Conservation (phyloP, 2,888 invertebrate species). For the Eulithis prunata region DNA sequence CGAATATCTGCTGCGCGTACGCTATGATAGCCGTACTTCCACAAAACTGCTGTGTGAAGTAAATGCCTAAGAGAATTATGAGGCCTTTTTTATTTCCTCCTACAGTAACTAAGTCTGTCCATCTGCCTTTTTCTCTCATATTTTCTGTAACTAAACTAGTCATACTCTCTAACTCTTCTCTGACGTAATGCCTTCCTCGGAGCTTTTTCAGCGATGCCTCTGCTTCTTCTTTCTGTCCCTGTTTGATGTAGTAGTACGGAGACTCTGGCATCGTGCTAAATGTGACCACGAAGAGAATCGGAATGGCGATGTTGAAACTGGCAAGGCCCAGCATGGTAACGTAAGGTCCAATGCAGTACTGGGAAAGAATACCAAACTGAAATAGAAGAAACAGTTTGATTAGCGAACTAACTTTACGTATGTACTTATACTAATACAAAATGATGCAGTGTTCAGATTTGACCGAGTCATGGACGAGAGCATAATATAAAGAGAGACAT, state of each 20-base stretch:
- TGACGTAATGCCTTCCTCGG: conserved; percentile 81
- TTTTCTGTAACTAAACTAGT: conserved; percentile 79
- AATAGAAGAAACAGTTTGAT: conserved; percentile 47
- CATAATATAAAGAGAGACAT: conserved; percentile 7
- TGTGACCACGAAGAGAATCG: conserved; percentile 81
- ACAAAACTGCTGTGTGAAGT: conserved; percentile 86
- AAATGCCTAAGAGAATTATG: conserved; percentile 84
- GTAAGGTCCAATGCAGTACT: conserved; percentile 85
- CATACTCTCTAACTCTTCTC: conserved; percentile 83
- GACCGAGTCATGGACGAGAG: not conserved
- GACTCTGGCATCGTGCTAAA: conserved; percentile 87
- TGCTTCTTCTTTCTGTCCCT: conserved; percentile 79
- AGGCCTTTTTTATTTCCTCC: conserved; percentile 83
- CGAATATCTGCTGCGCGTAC: conserved; percentile 86
- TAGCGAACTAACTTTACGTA: not conserved
- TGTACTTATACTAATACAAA: not conserved
- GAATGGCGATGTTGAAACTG: conserved; percentile 82
- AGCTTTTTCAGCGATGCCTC: conserved; percentile 82
- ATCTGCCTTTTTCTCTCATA: conserved; percentile 77
- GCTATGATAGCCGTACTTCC: conserved; percentile 85
- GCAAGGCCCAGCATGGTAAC: conserved; percentile 83
- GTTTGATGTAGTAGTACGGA: conserved; percentile 84
- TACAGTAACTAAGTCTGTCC: conserved; percentile 75
- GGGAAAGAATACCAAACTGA: conserved; percentile 84
- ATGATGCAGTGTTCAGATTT: not conserved